A percentile compares a stretch with the other conserved stretches of the same genome.
These are phyloP conservation scores for Anser cygnoides DNA, from an alignment of 2,113 vertebrate species.

Conservation along the genomic window DNA sequence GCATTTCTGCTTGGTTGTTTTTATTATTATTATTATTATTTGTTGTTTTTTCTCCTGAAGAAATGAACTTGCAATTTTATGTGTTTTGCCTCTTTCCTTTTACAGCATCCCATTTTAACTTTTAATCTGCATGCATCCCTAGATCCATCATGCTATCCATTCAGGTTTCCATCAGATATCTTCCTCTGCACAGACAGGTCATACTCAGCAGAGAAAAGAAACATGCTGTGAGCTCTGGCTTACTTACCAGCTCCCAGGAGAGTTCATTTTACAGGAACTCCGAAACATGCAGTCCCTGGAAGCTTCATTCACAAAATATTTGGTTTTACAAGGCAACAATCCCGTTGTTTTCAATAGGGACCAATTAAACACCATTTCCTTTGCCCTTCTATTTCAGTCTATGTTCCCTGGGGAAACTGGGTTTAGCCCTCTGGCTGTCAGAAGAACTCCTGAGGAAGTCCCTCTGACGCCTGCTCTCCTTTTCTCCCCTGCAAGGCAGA, in stretches of 20 bases:
- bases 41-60: neutral
- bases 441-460: neutral
- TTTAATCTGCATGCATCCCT: neutral
- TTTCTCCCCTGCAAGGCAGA: neutral
- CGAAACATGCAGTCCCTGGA: neutral
- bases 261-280: neutral
- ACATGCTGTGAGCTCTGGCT: neutral
- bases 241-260: neutral
- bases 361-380: constrained; percentile 3
- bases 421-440: neutral
- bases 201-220: neutral
- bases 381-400: neutral
- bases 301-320: constrained; percentile 29
- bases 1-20: neutral
- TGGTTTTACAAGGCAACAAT: neutral
- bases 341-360: neutral
- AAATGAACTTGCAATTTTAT: neutral
- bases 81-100: neutral
- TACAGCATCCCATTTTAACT: neutral
- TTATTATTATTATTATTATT: too few species aligned
- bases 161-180: neutral
- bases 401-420: neutral
- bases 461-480: neutral
- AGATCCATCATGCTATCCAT: neutral
- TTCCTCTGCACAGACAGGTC: neutral